Percentiles rank a stretch among this genome's conserved stretches.
phyloP scores from a whole-genome alignment of 1,140 invertebrate species.

The Oppia nitens region DNA sequence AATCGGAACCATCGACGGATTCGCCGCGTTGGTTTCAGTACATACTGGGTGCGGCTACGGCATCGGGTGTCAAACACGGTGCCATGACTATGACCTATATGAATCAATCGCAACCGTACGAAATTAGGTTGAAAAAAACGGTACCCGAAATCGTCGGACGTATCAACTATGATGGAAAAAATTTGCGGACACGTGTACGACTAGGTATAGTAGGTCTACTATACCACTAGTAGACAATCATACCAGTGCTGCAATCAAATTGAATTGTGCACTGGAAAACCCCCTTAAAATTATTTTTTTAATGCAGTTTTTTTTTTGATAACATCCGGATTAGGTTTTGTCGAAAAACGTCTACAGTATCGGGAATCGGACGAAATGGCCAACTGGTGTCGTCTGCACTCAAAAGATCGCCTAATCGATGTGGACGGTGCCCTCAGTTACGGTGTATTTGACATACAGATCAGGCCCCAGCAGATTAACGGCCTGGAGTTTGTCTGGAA shows the following conservation, averaged over 20 bases:
- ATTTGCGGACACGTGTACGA: constrained; percentile 49
- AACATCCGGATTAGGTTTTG: constrained; percentile 46
- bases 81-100: constrained; percentile 89
- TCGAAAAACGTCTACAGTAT: constrained; percentile 79
- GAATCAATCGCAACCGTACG: constrained; percentile 89
- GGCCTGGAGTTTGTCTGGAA: constrained; percentile 79
- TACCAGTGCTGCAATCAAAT: background rate
- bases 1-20: background rate
- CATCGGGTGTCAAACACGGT: constrained; percentile 82
- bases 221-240: background rate
- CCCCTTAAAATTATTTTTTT: too few species aligned
- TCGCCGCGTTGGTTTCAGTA: constrained; percentile 59
- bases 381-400: constrained; percentile 65
- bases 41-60: constrained; percentile 80
- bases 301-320: background rate
- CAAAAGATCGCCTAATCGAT: constrained; percentile 76
- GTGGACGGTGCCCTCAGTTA: constrained; percentile 72
- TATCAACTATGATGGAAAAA: constrained; percentile 66
- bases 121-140: constrained; percentile 85
- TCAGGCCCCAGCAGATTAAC: constrained; percentile 53
- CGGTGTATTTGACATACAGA: constrained; percentile 60
- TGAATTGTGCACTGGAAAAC: too few species aligned
- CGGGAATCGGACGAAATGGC: constrained; percentile 81
- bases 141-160: too few species aligned
- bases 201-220: background rate